A percentile compares a stretch with the other conserved stretches of the same genome.
These are phyloP conservation scores for Dascillus cervinus DNA, from an alignment of 2,888 invertebrate genomes.

Conservation along the genomic window DNA sequence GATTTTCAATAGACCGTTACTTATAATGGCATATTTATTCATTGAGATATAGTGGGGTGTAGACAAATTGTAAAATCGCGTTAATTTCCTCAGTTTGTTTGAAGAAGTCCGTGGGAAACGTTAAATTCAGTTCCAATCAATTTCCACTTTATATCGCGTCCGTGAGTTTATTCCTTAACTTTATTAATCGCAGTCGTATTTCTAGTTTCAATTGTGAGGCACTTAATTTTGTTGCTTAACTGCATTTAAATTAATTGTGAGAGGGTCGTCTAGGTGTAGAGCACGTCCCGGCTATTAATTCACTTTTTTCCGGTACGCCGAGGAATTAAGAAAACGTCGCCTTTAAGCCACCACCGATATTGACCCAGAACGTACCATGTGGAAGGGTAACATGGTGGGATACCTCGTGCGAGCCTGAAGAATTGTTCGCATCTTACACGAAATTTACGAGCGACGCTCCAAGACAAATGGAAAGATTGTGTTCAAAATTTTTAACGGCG, in stretches of 20 bases:
- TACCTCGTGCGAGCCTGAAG: conserved; percentile 27
- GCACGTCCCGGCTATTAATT: too few species aligned
- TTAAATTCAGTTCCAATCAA: conserved; percentile 6
- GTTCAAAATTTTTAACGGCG: conserved; percentile 73
- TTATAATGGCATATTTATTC: conserved; percentile 5
- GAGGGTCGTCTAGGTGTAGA: too few species aligned
- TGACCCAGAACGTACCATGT: conserved; percentile 12
- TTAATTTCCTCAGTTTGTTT: conserved; percentile 7
- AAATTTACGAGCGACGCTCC: conserved; percentile 66
- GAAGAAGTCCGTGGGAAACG: conserved; percentile 13
- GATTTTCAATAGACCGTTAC: neutral
- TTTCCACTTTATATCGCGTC: conserved; percentile 11
- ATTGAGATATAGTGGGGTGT: conserved; percentile 4
- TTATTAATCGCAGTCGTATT: conserved; percentile 16
- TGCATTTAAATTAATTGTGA: conserved; percentile 20
- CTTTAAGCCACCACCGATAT: neutral
- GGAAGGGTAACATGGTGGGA: conserved; percentile 8
- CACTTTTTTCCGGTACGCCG: too few species aligned
- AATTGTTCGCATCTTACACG: conserved; percentile 54
- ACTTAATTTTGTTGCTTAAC: conserved; percentile 16
- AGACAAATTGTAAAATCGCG: conserved; percentile 3
- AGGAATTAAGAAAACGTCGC: conserved; percentile 13
- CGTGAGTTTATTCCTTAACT: conserved; percentile 3
- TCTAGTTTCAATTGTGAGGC: conserved; percentile 13
- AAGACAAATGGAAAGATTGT: conserved; percentile 73